Conservation (phyloP, 2,797 vertebrate species). For the Liasis olivaceus region DNA sequence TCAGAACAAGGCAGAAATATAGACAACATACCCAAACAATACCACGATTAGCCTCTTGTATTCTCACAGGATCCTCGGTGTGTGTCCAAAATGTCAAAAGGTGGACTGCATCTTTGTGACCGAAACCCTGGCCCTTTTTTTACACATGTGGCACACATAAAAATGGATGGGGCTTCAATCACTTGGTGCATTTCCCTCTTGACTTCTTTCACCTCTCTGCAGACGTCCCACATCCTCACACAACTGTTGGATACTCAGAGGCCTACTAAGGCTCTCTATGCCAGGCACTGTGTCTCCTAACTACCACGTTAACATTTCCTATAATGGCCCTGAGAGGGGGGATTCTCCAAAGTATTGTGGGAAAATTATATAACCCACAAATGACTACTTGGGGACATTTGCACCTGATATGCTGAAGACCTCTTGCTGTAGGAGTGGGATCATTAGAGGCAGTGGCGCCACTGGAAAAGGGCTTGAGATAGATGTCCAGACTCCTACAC, state of each 20-base stretch:
- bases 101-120: background rate
- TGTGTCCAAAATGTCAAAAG: background rate
- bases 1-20: background rate
- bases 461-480: background rate
- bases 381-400: background rate
- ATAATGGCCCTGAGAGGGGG: background rate
- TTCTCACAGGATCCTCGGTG: background rate
- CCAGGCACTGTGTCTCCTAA: background rate
- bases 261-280: background rate
- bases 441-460: background rate
- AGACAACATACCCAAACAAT: too few species aligned
- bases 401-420: background rate
- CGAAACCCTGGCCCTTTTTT: background rate
- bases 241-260: background rate
- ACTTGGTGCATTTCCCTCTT: background rate
- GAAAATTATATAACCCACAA: background rate
- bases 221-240: background rate
- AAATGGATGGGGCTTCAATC: background rate
- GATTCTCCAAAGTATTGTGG: background rate
- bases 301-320: too few species aligned
- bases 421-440: background rate
- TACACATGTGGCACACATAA: background rate
- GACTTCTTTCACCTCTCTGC: background rate
- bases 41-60: background rate
- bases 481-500: background rate